Conservation (phyloP, 2,888 invertebrate species). For the Cepaea hortensis region DNA sequence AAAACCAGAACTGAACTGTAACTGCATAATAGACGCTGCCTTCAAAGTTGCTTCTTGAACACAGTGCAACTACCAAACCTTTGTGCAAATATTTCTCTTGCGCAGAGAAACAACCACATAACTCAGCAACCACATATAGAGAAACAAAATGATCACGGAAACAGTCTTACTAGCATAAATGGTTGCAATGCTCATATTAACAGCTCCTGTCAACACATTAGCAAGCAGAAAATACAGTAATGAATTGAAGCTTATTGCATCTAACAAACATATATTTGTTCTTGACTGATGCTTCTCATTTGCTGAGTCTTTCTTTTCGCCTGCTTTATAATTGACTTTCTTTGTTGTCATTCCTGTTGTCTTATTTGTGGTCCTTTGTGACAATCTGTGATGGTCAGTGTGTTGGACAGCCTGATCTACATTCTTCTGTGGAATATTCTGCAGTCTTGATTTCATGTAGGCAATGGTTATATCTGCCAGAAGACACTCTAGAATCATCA, state of each 20-base stretch:
- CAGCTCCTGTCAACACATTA: conserved; percentile 89
- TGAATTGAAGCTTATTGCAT: conserved; percentile 88
- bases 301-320: neutral
- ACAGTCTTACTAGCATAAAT: conserved; percentile 58
- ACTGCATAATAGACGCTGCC: no score
- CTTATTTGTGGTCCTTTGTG: neutral
- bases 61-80: conserved; percentile 58
- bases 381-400: neutral
- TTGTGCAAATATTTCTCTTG: conserved; percentile 48
- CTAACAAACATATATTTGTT: conserved; percentile 77
- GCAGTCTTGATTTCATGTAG: conserved; percentile 4
- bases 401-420: neutral
- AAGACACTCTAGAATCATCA: conserved; percentile 58
- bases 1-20: no score
- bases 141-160: conserved; percentile 60
- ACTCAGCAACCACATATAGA: conserved; percentile 68
- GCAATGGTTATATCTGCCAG: conserved; percentile 59
- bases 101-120: conserved; percentile 51
- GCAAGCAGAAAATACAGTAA: conserved; percentile 88
- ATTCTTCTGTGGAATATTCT: neutral
- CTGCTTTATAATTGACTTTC: neutral
- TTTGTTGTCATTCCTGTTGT: neutral
- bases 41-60: no score
- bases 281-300: neutral
- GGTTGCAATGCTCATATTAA: conserved; percentile 86